Evolutionary conservation across 2,797 vertebrate species (phyloP).

Genomic region (Hyperoplus lanceolatus): DNA sequence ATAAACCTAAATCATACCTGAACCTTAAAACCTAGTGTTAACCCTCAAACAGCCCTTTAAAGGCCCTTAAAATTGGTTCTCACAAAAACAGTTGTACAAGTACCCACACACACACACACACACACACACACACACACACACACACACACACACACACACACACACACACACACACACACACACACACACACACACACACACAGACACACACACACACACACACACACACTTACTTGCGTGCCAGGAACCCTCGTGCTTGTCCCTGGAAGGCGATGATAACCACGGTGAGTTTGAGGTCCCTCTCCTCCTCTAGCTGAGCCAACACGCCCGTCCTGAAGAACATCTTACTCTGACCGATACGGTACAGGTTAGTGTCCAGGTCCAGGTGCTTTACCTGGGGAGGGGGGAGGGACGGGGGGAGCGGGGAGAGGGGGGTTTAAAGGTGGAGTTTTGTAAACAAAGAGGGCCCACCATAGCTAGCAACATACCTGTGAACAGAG

Average conservation of each 20-base stretch:
- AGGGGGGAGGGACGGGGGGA: neutral
- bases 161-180: neutral
- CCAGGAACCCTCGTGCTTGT: slow-evolving; percentile 92
- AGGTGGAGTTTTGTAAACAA: neutral
- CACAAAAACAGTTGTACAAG: too few species aligned
- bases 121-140: neutral
- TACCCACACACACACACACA: neutral
- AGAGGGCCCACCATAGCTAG: too few species aligned
- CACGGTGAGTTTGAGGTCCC: slow-evolving; percentile 96
- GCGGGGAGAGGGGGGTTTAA: neutral
- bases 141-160: neutral
- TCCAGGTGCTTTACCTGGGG: slow-evolving; percentile 94
- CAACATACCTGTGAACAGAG: too few species aligned
- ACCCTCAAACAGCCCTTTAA: too few species aligned
- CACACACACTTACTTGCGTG: slow-evolving; percentile 89
- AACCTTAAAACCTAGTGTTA: too few species aligned
- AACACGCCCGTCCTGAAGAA: slow-evolving; percentile 98
- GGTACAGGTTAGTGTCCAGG: slow-evolving; percentile 94
- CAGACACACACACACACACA: neutral
- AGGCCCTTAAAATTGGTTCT: too few species aligned
- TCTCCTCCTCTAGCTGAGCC: slow-evolving; percentile 97
- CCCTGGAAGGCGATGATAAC: slow-evolving; percentile 96
- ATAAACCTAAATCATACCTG: too few species aligned
- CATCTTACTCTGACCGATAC: slow-evolving; percentile 98
- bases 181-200: neutral